Evolutionary conservation across 2,797 vertebrate species (phyloP), one percentile per base, ranked within the genome.

Genomic region (Coregonus ussuriensis): DNA sequence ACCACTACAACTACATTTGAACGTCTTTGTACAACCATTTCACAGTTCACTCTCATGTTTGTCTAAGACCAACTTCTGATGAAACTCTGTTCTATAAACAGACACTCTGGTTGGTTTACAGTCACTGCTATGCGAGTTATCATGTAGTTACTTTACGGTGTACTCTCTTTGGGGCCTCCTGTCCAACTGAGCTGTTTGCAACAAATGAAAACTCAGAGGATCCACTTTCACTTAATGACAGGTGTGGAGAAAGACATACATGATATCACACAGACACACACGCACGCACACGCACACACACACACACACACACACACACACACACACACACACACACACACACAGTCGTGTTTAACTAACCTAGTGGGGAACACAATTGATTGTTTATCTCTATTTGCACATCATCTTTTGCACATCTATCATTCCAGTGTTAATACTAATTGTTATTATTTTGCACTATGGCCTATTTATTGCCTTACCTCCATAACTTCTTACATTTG

Each of bases 181-280:
- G 41, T 82, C 63, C 77, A 75, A 29, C 63, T 81, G 0, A 47
- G 76, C 81, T 82, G 66, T 79, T 86, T 79, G 78, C 54, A 73
- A 75, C 66, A 81, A 52, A 81, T 81, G 85, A 53, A 76, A 75
- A 29, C 63, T 81, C 2, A 47, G 53, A 33, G 29, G 33, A 33
- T 68, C 33, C 33, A 68, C 33, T 68, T 68, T 68, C 66, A 68
- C 66, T 68, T 37, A 33, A 68, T 68, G 33, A 41, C 56, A 62
- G 11, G 16, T 33, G 25, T 25, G 25, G 25, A 25, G 25, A 25
- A 25, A 25, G 25, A 25, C 25, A 25, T 25, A 25, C 25, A 54
- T 35, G 62, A 51, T 25, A 56, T 56, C 18, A 56, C 21, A 21
- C 56, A 59, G 18, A 7, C n/a, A 6, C 56, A 3, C 56, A 18